phyloP scores from a whole-genome alignment of 2,888 invertebrate species.

The Lycocerus yunnanus region DNA sequence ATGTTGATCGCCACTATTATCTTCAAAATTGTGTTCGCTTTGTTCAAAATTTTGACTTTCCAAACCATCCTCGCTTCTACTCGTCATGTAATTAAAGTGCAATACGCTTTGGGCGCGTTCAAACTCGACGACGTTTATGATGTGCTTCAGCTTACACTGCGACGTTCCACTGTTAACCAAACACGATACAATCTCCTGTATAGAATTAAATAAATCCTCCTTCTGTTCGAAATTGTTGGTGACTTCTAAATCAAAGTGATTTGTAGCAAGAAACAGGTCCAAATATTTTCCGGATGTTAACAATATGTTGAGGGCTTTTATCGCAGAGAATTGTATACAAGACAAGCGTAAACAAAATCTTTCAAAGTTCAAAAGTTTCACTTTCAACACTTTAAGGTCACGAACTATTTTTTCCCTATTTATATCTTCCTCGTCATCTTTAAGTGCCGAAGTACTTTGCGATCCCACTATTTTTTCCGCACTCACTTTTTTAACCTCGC shows the following conservation, averaged over 20 bases:
- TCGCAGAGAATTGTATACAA: constrained; percentile 61
- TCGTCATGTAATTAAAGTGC: constrained; percentile 52
- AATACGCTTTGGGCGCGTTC: constrained; percentile 58
- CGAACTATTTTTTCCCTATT: constrained; percentile 32
- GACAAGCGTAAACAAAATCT: constrained; percentile 56
- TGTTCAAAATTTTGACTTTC: constrained; percentile 46
- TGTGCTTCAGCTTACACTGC: constrained; percentile 55
- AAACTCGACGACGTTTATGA: constrained; percentile 56
- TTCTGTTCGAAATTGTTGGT: constrained; percentile 16
- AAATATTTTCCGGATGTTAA: constrained; percentile 60
- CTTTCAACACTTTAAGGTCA: constrained; percentile 46
- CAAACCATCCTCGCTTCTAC: constrained; percentile 50
- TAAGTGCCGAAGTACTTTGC: constrained; percentile 29
- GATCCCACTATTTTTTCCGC: constrained; percentile 45
- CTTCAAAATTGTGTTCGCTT: constrained; percentile 1
- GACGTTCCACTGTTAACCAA: constrained; percentile 57
- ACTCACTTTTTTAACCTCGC: constrained; percentile 57
- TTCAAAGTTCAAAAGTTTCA: constrained; percentile 56
- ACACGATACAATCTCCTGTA: constrained; percentile 52
- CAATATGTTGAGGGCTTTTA: constrained; percentile 60
- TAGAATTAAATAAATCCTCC: constrained; percentile 36
- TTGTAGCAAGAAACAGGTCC: constrained; percentile 61
- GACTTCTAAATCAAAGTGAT: constrained; percentile 40
- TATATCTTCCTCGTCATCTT: constrained; percentile 32
- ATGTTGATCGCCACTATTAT: background rate